phyloP scores from a whole-genome alignment of 1,140 invertebrate species.

The Brachionus koreanus region DNA sequence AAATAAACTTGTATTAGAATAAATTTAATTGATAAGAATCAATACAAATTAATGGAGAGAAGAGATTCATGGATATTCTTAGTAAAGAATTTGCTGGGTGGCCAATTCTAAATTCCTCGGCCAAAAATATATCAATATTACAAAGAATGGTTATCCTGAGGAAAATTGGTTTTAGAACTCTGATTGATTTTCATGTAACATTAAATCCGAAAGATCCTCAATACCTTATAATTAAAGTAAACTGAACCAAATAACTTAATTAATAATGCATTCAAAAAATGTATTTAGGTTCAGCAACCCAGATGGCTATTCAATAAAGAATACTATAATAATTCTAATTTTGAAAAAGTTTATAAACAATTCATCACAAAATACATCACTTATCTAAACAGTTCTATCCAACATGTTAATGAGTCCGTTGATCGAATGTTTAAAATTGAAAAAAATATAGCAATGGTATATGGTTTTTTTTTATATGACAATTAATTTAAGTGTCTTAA shows the following conservation, averaged over 20 bases:
- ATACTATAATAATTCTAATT: constrained; percentile 25
- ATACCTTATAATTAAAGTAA: constrained; percentile 15
- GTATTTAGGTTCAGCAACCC: constrained; percentile 17
- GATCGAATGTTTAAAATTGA: constrained; percentile 41
- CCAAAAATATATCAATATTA: background rate
- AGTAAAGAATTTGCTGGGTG: constrained; percentile 22
- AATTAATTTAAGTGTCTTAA: background rate
- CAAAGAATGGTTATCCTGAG: constrained; percentile 5
- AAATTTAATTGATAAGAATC: background rate
- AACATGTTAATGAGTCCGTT: background rate
- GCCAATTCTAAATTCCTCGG: background rate
- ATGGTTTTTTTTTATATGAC: background rate
- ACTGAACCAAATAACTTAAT: background rate
- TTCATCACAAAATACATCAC: background rate
- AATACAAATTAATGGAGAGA: background rate
- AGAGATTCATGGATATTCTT: background rate
- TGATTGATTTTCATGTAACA: constrained; percentile 31
- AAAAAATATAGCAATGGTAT: constrained; percentile 20
- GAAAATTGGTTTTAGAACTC: constrained; percentile 14
- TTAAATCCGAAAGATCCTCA: constrained; percentile 27
- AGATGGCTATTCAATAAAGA: constrained; percentile 39
- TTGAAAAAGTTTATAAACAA: constrained; percentile 33
- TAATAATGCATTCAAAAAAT: background rate
- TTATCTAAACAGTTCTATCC: background rate
- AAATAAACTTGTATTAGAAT: background rate